phyloP scores from a whole-genome alignment of 2,113 vertebrate genomes.

The Sinocyclocheilus maitianheensis region DNA sequence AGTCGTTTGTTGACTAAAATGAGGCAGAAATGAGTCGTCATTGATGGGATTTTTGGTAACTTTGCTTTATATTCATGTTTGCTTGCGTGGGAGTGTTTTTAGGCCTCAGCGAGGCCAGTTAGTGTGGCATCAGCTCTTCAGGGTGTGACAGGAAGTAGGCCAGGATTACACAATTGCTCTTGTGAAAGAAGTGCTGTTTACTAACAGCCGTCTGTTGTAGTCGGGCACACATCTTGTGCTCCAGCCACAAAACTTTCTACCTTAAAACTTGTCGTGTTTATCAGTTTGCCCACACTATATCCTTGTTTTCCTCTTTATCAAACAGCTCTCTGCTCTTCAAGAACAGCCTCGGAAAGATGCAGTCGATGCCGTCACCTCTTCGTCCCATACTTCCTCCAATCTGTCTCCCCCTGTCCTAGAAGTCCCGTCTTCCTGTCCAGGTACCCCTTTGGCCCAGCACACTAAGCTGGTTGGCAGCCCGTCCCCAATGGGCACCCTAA shows the following conservation, averaged over 20 bases:
- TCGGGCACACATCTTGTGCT: neutral
- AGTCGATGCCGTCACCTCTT: conserved; percentile 58
- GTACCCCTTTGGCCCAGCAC: conserved; percentile 66
- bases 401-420: conserved; percentile 46
- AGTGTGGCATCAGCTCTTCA: conserved; percentile 24
- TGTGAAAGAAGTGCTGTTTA: conserved; percentile 57
- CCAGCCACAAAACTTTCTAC: neutral
- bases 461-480: conserved; percentile 71
- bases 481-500: conserved; percentile 78
- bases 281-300: neutral
- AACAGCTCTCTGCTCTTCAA: conserved; percentile 73
- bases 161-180: conserved; percentile 47
- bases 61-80: neutral
- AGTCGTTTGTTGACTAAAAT: neutral
- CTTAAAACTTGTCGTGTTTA: neutral
- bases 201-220: conserved; percentile 41
- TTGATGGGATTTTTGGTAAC: neutral
- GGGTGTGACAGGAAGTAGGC: conserved; percentile 53
- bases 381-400: conserved; percentile 30
- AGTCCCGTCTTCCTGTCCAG: conserved; percentile 59
- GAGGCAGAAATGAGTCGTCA: neutral
- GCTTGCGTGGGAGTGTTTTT: neutral
- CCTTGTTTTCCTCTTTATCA: neutral
- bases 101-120: neutral
- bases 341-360: conserved; percentile 85